phyloP scores from a whole-genome alignment of 2,113 vertebrate genomes.

The Thunnus maccoyii region DNA sequence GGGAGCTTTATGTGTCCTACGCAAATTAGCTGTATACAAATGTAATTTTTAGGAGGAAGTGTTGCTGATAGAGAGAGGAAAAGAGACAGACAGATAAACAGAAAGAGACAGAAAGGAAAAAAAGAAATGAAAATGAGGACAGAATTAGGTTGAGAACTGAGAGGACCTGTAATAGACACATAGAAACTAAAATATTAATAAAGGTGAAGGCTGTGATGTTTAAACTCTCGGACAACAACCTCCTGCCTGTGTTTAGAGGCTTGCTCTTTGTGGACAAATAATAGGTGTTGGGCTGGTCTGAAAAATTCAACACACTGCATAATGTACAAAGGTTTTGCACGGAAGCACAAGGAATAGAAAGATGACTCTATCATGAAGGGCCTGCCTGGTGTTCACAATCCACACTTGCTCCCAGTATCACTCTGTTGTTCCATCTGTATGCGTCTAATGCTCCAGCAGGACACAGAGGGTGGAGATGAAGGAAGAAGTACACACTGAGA shows the following conservation, averaged over 20 bases:
- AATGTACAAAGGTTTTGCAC: constrained; percentile 68
- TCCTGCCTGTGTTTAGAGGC: constrained; percentile 57
- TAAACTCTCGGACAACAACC: constrained; percentile 73
- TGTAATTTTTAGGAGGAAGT: too few species aligned
- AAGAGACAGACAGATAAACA: neutral
- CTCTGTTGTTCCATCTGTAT: constrained; percentile 34
- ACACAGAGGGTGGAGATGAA: constrained; percentile 32
- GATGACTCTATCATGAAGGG: constrained; percentile 45
- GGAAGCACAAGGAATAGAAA: constrained; percentile 41
- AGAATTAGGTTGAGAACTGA: constrained; percentile 24
- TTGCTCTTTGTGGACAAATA: constrained; percentile 70
- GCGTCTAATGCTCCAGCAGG: constrained; percentile 33
- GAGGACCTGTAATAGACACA: constrained; percentile 50
- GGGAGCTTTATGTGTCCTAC: too few species aligned
- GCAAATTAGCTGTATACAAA: too few species aligned
- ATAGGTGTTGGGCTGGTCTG: constrained; percentile 55
- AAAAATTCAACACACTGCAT: constrained; percentile 71
- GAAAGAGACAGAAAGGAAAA: neutral
- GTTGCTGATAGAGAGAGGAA: too few species aligned
- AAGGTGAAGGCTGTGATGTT: constrained; percentile 65
- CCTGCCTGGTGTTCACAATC: constrained; percentile 28
- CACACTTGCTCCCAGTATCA: constrained; percentile 33
- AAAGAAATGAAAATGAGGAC: neutral
- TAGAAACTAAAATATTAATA: constrained; percentile 70
- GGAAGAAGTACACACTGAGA: constrained; percentile 18